Conservation (phyloP, 2,888 invertebrate genomes). For the Tigriopus californicus region DNA sequence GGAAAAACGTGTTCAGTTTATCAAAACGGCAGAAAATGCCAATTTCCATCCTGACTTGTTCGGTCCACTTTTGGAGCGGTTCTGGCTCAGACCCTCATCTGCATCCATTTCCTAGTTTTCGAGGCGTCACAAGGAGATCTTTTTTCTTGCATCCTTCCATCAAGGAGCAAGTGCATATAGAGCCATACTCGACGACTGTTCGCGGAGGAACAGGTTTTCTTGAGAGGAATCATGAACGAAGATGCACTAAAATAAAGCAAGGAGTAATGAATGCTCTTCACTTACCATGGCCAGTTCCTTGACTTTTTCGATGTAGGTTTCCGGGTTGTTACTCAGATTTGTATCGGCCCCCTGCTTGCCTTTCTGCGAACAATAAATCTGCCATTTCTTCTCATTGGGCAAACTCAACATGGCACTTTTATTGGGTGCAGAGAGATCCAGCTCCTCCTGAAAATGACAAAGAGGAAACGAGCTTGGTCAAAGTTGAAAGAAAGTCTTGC, state of each 20-base stretch:
- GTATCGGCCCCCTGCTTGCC: conserved; percentile 30
- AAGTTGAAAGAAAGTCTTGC: too few species aligned
- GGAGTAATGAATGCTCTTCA: conserved; percentile 14
- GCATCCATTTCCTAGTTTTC: too few species aligned
- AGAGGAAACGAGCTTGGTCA: too few species aligned
- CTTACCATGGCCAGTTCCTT: conserved; percentile 56
- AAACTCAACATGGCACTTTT: conserved; percentile 82
- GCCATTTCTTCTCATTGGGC: conserved; percentile 90
- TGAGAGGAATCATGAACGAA: not conserved
- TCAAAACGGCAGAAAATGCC: too few species aligned
- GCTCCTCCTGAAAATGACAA: conserved; percentile 47
- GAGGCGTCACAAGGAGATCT: too few species aligned
- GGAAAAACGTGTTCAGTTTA: too few species aligned
- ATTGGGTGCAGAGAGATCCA: conserved; percentile 80
- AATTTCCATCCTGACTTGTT: too few species aligned
- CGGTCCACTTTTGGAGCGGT: too few species aligned
- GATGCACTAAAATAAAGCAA: not conserved
- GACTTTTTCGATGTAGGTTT: conserved; percentile 76
- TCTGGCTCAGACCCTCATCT: too few species aligned
- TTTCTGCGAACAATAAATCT: conserved; percentile 36
- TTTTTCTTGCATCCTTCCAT: too few species aligned
- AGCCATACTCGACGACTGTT: too few species aligned
- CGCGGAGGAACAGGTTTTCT: not conserved
- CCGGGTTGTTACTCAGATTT: conserved; percentile 55
- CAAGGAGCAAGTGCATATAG: not conserved